Conservation (phyloP, 2,113 vertebrate genomes). For the Macaca nemestrina region DNA sequence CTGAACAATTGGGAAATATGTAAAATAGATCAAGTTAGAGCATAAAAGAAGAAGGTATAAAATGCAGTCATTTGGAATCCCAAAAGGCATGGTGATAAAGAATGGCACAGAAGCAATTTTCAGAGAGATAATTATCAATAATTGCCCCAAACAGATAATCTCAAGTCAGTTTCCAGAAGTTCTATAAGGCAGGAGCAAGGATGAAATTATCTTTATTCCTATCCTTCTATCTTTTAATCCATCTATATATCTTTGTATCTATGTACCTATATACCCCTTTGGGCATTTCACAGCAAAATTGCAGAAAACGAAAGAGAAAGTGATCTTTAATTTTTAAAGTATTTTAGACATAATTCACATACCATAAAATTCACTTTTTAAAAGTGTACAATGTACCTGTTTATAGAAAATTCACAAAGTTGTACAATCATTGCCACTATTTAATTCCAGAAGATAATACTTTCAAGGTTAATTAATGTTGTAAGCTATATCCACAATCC, state of each 20-base stretch:
- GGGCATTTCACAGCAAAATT: neutral
- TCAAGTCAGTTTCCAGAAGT: neutral
- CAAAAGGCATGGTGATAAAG: neutral
- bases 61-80: neutral
- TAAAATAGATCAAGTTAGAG: neutral
- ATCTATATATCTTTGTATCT: neutral
- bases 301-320: neutral
- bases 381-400: too few relatives aligned
- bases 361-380: too few relatives aligned
- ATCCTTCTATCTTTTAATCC: neutral
- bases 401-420: neutral
- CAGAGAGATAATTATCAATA: neutral
- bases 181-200: neutral
- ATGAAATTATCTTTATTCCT: neutral
- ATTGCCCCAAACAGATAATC: neutral
- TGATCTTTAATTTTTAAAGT: neutral
- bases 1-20: neutral
- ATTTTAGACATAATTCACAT: neutral
- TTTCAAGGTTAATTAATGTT: neutral
- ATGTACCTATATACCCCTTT: neutral
- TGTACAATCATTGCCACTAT: neutral
- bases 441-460: neutral
- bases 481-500: neutral
- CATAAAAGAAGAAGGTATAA: neutral
- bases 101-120: neutral